Base-by-base conservation (phyloP, 2,888 invertebrate genomes). In the Andrena marginata region DNA sequence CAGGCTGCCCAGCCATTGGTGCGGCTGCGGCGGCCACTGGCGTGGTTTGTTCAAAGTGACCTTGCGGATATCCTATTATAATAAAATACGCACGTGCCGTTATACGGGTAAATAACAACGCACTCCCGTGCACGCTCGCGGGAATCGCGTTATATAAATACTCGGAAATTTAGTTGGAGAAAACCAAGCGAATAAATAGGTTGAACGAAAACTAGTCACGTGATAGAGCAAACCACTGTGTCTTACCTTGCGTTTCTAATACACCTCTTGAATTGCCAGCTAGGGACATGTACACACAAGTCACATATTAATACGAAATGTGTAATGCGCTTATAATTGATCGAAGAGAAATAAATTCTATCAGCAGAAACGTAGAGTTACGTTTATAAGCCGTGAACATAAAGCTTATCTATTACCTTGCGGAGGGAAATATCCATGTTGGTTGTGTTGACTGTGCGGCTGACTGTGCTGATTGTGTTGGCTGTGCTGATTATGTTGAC, bases 181-280 rank as follows among this genome's bases (percentile, higher is more conserved):
- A 48, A 56, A 33, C 2, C 6, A 56, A 26, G 26, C 20, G 59
- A 70, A 10, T 69, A 42, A 6, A n/a, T 31, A 29, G 23, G 60
- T 26, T 2, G 2, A 23, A 49, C 42, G 5, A 23, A 80, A 74
- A 70, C 8, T 26, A 33, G 54, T 7, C 51, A 60, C 33, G 49
- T 42, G 31, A 33, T 16, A 48, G 2, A 56, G 26, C 16, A 60
- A 56, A 71, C 48, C 3, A 54, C 49, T 80, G 31, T 60, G 8
- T 87, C 93, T 91, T 93, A 94, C 94, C 94, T 94, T 90, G 92
- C 54, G 94, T 89, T 75, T 94, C 93, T 92, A 94, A 88, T 89
- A 94, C 93, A 85, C 90, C 92, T 89, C 93, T 91, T 85, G 93
- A 91, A 91, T 92, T 94, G 91, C 94, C 93, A 92, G 93, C 94